phyloP scores from a whole-genome alignment of 1,140 invertebrate genomes.

The Mya arenaria region DNA sequence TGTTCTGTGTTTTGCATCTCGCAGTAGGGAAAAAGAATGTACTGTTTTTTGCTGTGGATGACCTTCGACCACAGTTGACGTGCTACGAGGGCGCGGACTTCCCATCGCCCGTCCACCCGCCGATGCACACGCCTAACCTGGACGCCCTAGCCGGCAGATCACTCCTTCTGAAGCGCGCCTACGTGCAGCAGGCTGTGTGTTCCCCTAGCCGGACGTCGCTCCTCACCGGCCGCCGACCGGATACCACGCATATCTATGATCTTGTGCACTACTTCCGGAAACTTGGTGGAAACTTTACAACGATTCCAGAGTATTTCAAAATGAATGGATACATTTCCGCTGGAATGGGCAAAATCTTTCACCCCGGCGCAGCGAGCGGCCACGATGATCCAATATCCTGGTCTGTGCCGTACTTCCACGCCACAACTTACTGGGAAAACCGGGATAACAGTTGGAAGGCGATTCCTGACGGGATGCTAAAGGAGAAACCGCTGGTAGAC shows the following conservation, averaged over 20 bases:
- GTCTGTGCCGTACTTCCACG: constrained; percentile 51
- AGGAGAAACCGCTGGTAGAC: constrained; percentile 31
- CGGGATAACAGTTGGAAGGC: constrained; percentile 28
- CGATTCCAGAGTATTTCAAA: constrained; percentile 91
- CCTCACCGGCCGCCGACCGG: constrained; percentile 90
- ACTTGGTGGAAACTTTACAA: constrained; percentile 89
- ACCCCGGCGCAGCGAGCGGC: constrained; percentile 81
- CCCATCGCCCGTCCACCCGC: constrained; percentile 64
- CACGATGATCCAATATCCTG: constrained; percentile 55
- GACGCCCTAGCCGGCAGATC: constrained; percentile 85
- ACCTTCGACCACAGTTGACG: constrained; percentile 87
- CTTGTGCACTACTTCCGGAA: constrained; percentile 89
- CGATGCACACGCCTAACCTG: constrained; percentile 89
- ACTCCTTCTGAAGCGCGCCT: constrained; percentile 84
- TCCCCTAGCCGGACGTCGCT: constrained; percentile 91
- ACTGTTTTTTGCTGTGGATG: constrained; percentile 89
- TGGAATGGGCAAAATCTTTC: constrained; percentile 92
- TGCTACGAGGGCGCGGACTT: constrained; percentile 84
- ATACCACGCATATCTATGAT: constrained; percentile 89
- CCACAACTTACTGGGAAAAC: constrained; percentile 11
- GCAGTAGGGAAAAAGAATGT: too few species aligned
- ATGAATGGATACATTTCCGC: constrained; percentile 89
- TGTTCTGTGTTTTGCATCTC: too few species aligned
- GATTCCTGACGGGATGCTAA: constrained; percentile 17
- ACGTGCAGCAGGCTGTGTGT: constrained; percentile 60